phyloP scores from a whole-genome alignment of 2,888 invertebrate genomes.

The Malthinus flaveolus region DNA sequence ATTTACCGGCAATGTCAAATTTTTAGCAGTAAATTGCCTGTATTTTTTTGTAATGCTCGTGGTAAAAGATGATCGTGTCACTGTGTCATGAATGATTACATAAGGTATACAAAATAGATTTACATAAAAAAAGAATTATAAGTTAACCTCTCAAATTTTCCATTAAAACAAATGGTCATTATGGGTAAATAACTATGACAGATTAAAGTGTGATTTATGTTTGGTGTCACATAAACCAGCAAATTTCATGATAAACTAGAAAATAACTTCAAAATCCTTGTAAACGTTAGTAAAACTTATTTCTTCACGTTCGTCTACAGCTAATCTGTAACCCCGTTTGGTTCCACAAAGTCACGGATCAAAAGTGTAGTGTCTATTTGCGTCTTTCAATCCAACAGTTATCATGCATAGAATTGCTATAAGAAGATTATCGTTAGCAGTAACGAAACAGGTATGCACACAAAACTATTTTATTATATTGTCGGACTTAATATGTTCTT shows the following conservation, averaged over 20 bases:
- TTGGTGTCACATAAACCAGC: slow-evolving; percentile 31
- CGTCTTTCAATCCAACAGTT: slow-evolving; percentile 29
- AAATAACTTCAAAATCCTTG: slow-evolving; percentile 43
- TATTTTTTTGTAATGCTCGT: too few species aligned
- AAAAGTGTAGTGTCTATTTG: slow-evolving; percentile 26
- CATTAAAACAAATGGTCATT: slow-evolving; percentile 24
- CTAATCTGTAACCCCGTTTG: slow-evolving; percentile 17
- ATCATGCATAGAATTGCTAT: slow-evolving; percentile 49
- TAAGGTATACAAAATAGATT: neutral
- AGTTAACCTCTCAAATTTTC: slow-evolving; percentile 18
- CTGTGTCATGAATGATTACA: too few species aligned
- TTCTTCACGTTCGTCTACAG: slow-evolving; percentile 41
- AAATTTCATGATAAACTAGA: slow-evolving; percentile 28
- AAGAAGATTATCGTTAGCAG: slow-evolving; percentile 38
- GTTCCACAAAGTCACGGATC: slow-evolving; percentile 15
- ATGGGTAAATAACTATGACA: slow-evolving; percentile 26
- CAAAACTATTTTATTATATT: slow-evolving; percentile 41
- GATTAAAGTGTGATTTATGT: slow-evolving; percentile 27
- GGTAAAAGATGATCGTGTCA: too few species aligned
- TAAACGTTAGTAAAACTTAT: slow-evolving; percentile 35
- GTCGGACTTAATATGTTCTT: neutral
- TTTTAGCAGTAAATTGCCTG: too few species aligned
- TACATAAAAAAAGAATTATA: slow-evolving; percentile 8
- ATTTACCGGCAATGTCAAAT: too few species aligned
- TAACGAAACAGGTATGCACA: slow-evolving; percentile 42